phyloP scores from a whole-genome alignment of 2,113 vertebrate species.

The Camelus dromedarius region DNA sequence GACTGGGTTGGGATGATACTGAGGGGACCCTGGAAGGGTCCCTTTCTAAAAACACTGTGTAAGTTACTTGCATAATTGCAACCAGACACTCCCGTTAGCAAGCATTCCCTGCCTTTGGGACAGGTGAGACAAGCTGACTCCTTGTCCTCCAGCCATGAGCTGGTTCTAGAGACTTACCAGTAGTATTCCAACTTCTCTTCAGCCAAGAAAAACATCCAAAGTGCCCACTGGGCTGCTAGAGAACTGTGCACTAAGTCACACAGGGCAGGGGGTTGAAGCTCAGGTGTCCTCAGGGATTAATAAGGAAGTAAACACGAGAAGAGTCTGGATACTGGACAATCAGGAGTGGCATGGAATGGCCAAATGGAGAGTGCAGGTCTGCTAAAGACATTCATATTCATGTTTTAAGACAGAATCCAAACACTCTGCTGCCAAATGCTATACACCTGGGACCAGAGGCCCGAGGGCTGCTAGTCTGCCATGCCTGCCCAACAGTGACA shows the following conservation, averaged over 20 bases:
- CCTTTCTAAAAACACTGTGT: background rate
- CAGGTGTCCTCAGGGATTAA: background rate
- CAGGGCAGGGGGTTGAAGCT: background rate
- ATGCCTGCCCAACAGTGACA: background rate
- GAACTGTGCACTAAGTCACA: background rate
- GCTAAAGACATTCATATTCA: background rate
- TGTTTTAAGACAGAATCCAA: background rate
- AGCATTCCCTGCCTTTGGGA: background rate
- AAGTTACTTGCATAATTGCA: background rate
- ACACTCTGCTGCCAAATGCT: background rate
- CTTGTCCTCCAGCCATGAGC: slow-evolving; percentile 1
- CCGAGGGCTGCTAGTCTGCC: background rate
- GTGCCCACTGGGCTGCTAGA: background rate
- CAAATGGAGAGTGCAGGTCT: background rate
- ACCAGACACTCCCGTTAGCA: background rate
- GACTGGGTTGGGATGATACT: background rate
- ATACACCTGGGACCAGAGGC: background rate
- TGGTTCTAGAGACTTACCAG: background rate
- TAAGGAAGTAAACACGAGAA: background rate
- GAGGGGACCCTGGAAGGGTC: background rate
- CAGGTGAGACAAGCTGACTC: background rate
- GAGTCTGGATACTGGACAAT: background rate
- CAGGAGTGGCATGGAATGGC: background rate
- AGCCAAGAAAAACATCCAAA: slow-evolving; percentile 44
- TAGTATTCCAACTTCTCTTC: slow-evolving; percentile 9